phyloP scores from a whole-genome alignment of 2,113 vertebrate species.

The Rhinopomastus cyanomelas region DNA sequence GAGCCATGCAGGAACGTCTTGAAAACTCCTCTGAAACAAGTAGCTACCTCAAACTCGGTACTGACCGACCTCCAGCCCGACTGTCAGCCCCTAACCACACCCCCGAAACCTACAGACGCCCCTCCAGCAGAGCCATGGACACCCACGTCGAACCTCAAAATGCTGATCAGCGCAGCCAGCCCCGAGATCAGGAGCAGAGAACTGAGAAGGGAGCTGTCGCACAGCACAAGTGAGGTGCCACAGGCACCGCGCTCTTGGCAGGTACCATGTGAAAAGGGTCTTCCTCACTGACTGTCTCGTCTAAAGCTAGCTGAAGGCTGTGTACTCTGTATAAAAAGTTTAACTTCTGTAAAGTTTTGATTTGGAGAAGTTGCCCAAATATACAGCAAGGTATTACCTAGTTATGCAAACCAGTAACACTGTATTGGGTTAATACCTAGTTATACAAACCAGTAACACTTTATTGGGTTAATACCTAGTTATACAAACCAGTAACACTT shows the following conservation, averaged over 20 bases:
- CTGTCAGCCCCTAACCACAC: conserved; percentile 84
- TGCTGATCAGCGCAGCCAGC: conserved; percentile 94
- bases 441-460: not conserved
- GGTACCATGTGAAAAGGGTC: conserved; percentile 63
- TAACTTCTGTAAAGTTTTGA: not conserved
- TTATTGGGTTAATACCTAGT: not conserved
- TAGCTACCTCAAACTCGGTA: conserved; percentile 21
- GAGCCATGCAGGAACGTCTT: conserved; percentile 57
- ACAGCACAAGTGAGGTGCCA: conserved; percentile 62
- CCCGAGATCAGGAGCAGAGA: conserved; percentile 94
- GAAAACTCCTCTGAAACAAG: conserved; percentile 75
- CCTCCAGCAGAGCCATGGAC: conserved; percentile 90
- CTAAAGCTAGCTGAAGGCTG: not conserved
- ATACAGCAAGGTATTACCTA: not conserved
- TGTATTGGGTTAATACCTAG: no score
- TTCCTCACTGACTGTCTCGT: not conserved
- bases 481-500: not conserved
- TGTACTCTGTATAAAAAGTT: not conserved
- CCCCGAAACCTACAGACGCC: conserved; percentile 83
- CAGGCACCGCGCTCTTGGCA: conserved; percentile 75
- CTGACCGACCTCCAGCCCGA: conserved; percentile 61
- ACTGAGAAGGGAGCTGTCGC: conserved; percentile 75
- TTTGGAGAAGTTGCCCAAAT: not conserved
- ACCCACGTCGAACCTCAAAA: conserved; percentile 94
- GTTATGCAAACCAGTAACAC: no score